These are phyloP conservation scores for Cebidichthys violaceus DNA, from an alignment of 2,113 vertebrate species.

Conservation along the genomic window DNA sequence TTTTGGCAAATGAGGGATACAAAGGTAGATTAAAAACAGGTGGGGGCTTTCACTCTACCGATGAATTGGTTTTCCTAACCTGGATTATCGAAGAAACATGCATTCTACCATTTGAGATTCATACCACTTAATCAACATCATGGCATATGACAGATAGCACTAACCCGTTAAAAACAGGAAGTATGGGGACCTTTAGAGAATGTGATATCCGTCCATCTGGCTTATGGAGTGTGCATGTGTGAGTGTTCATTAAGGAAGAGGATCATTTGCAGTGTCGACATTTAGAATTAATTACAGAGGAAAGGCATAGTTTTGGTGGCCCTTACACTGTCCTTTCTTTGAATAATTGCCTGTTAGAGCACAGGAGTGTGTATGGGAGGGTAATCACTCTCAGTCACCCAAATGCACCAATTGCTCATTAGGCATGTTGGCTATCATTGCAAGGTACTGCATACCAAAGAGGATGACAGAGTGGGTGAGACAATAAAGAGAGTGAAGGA, in stretches of 20 bases:
- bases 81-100: not conserved
- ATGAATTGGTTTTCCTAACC: conserved; percentile 18
- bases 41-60: conserved; percentile 1
- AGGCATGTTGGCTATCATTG: conserved; percentile 34
- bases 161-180: conserved; percentile 40
- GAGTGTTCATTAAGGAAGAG: conserved; percentile 17
- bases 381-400: conserved; percentile 39
- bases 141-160: conserved; percentile 34
- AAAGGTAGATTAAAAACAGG: conserved; percentile 34
- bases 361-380: conserved; percentile 15
- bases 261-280: conserved; percentile 39
- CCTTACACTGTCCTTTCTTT: conserved; percentile 39
- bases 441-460: conserved; percentile 38
- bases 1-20: conserved; percentile 26
- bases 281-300: conserved; percentile 56
- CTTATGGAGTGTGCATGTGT: conserved; percentile 24
- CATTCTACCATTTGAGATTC: conserved; percentile 16
- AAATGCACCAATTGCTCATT: conserved; percentile 53
- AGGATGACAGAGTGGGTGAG: not conserved
- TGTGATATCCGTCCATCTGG: conserved; percentile 22
- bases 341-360: conserved; percentile 58
- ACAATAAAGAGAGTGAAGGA: not conserved
- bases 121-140: conserved; percentile 34
- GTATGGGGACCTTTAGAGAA: not conserved
- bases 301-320: conserved; percentile 47